These are phyloP conservation scores for Podilymbus podiceps DNA, from an alignment of 2,113 vertebrate species.

Conservation along the genomic window DNA sequence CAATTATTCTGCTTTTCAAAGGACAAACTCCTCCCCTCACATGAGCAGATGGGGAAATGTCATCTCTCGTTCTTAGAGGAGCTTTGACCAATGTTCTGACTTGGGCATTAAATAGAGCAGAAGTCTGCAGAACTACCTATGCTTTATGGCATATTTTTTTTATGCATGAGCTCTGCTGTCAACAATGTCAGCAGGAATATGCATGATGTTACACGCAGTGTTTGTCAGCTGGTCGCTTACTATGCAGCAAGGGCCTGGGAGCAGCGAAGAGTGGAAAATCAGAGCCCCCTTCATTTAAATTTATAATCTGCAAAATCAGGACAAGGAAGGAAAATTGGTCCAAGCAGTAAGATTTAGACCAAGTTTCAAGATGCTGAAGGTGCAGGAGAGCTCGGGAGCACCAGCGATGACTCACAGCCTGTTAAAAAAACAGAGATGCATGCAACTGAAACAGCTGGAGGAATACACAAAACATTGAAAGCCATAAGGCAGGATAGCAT, in stretches of 20 bases:
- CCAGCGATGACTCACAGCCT: not conserved
- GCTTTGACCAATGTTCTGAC: conserved; percentile 40
- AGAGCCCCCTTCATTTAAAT: conserved; percentile 36
- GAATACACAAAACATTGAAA: not conserved
- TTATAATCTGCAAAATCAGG: conserved; percentile 44
- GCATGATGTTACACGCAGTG: not conserved
- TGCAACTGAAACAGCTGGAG: not conserved
- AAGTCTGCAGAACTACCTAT: conserved; percentile 48
- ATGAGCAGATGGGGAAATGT: conserved; percentile 49
- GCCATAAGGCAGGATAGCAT: not conserved
- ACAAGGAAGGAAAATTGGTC: not conserved
- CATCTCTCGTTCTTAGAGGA: conserved; percentile 2
- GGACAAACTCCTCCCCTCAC: not conserved
- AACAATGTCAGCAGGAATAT: conserved; percentile 50
- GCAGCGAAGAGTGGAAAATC: conserved; percentile 18
- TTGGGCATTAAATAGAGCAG: conserved; percentile 61
- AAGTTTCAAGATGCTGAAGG: not conserved
- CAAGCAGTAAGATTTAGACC: not conserved
- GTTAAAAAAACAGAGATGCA: not conserved
- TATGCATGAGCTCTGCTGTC: conserved; percentile 59
- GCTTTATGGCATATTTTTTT: conserved; percentile 31
- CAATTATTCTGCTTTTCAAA: conserved; percentile 34
- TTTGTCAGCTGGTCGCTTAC: conserved; percentile 46
- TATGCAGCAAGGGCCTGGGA: conserved; percentile 13
- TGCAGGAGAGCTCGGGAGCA: not conserved